Conservation (phyloP, 2,888 invertebrate species). For the Machimus atricapillus region DNA sequence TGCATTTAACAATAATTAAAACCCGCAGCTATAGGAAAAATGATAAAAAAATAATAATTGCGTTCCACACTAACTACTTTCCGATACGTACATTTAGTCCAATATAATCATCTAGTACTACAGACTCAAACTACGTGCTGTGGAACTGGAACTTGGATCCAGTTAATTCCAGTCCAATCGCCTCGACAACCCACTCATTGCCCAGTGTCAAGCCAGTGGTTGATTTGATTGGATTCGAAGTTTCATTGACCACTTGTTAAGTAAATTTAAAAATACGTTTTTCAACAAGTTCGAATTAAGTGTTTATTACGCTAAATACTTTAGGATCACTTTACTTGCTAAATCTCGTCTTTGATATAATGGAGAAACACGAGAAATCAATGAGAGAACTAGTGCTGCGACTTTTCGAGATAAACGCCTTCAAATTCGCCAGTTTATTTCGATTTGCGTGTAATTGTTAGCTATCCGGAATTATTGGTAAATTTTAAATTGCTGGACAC, state of each 20-base stretch:
- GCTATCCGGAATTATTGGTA: constrained; percentile 89
- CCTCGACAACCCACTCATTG: neutral
- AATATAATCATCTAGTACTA: neutral
- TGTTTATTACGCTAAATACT: neutral
- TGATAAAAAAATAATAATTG: neutral
- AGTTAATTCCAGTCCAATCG: neutral
- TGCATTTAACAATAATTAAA: no score
- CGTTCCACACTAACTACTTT: neutral
- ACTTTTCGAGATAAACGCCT: constrained; percentile 77
- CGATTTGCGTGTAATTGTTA: constrained; percentile 91
- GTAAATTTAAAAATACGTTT: neutral
- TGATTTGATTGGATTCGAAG: neutral
- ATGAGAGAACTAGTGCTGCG: constrained; percentile 72
- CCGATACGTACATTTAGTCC: neutral
- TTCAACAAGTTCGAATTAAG: neutral
- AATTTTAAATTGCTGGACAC: constrained; percentile 51
- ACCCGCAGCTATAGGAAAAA: no score
- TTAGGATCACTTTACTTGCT: neutral
- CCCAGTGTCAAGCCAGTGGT: neutral
- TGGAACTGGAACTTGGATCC: no score
- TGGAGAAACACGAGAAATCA: constrained; percentile 55
- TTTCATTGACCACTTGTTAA: neutral
- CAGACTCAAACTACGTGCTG: no score
- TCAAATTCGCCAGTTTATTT: constrained; percentile 96
- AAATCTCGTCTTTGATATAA: constrained; percentile 49